Percentiles rank a stretch among this genome's conserved stretches.
Evolutionary conservation across 2,888 invertebrate genomes (phyloP).

Genomic region (Pediacus dermestoides): DNA sequence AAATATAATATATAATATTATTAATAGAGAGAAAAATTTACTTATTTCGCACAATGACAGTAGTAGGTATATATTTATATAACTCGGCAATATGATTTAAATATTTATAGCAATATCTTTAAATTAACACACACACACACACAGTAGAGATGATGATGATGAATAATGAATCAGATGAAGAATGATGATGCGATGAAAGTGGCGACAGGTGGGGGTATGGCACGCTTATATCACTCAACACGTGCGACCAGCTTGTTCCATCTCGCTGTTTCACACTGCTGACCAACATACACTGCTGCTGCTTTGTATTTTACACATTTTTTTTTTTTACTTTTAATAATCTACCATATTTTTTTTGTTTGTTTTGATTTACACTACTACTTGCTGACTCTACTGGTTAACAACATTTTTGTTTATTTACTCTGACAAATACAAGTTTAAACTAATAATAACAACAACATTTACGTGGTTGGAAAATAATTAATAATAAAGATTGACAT

Average conservation of each 20-base stretch:
- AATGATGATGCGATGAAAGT: slow-evolving; percentile 22
- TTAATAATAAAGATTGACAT: too few species aligned
- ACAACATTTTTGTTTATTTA: slow-evolving; percentile 26
- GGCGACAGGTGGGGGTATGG: slow-evolving; percentile 48
- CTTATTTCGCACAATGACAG: slow-evolving; percentile 41
- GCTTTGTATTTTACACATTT: too few species aligned
- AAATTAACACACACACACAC: slow-evolving; percentile 45
- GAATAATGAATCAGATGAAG: slow-evolving; percentile 29
- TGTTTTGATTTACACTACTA: slow-evolving; percentile 11
- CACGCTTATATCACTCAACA: slow-evolving; percentile 50
- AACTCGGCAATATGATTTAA: slow-evolving; percentile 24
- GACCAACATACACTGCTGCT: slow-evolving; percentile 22
- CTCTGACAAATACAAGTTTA: slow-evolving; percentile 21
- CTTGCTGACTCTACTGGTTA: slow-evolving; percentile 29
- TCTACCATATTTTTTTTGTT: slow-evolving; percentile 10
- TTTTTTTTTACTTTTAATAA: too few species aligned
- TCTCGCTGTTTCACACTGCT: slow-evolving; percentile 44
- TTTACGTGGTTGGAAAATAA: too few species aligned
- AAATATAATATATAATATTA: slow-evolving; percentile 24
- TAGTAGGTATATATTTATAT: slow-evolving; percentile 15
- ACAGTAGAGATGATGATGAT: slow-evolving; percentile 32
- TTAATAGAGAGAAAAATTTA: slow-evolving; percentile 41
- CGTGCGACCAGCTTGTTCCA: slow-evolving; percentile 44
- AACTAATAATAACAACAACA: slow-evolving; percentile 14
- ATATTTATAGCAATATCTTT: slow-evolving; percentile 45